These are phyloP conservation scores for Heteromyza rotundicornis DNA, from an alignment of 2,888 invertebrate species.

Conservation along the genomic window DNA sequence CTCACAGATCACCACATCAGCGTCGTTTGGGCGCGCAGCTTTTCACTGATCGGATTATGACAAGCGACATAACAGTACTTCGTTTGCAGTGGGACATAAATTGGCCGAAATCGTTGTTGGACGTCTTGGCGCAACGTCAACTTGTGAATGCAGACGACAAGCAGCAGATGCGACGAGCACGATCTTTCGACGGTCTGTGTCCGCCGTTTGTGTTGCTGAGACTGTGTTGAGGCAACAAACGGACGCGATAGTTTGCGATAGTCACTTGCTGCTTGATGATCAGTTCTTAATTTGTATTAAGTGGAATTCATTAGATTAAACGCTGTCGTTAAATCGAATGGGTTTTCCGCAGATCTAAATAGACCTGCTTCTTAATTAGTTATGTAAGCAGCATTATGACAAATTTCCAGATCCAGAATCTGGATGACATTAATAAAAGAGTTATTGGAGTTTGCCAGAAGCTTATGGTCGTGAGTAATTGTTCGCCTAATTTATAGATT, in stretches of 20 bases:
- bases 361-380: too few species aligned
- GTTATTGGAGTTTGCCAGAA: too few species aligned
- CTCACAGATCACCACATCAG: slow-evolving; percentile 39
- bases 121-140: slow-evolving; percentile 2
- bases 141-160: background rate
- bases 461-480: too few species aligned
- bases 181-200: background rate
- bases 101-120: background rate
- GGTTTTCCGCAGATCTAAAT: too few species aligned
- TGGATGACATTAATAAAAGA: too few species aligned
- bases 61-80: slow-evolving; percentile 43
- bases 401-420: too few species aligned
- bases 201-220: slow-evolving; percentile 11
- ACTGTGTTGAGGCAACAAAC: slow-evolving; percentile 22
- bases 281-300: slow-evolving; percentile 53
- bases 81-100: slow-evolving; percentile 20
- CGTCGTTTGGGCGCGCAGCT: slow-evolving; percentile 15
- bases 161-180: background rate
- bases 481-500: too few species aligned
- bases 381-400: too few species aligned
- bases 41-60: slow-evolving; percentile 55
- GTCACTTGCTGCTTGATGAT: slow-evolving; percentile 39
- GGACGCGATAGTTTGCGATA: too few species aligned
- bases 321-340: too few species aligned
- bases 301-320: slow-evolving; percentile 48